These are phyloP conservation scores for Tokudaia muenninki DNA, from an alignment of 2,797 vertebrate species.

Conservation along the genomic window DNA sequence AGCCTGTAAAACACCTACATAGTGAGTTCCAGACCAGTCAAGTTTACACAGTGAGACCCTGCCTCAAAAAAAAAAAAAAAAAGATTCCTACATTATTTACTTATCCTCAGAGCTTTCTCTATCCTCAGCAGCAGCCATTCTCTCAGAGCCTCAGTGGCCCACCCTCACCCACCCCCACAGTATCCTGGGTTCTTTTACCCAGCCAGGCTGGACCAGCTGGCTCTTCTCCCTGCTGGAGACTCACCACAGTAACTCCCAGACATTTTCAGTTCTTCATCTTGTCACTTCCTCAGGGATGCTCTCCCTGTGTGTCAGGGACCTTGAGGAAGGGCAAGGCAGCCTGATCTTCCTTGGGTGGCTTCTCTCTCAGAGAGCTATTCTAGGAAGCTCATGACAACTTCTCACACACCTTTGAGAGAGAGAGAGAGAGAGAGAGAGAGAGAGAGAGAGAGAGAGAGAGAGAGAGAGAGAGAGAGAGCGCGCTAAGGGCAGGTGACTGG, in stretches of 20 bases:
- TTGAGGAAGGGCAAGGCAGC: background rate
- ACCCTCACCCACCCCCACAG: too few species aligned
- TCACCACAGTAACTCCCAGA: background rate
- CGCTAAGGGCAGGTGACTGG: constrained; percentile 34
- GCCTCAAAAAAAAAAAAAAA: background rate
- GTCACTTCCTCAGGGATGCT: background rate
- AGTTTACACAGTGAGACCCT: background rate
- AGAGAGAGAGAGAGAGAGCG: too few species aligned
- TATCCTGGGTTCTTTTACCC: background rate
- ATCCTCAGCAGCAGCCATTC: background rate
- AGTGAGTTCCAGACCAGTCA: background rate
- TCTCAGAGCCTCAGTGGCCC: background rate
- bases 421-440: too few species aligned
- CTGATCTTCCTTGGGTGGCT: background rate
- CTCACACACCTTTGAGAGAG: constrained; percentile 67
- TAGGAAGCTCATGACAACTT: background rate
- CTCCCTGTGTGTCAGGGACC: background rate
- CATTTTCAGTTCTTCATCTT: background rate
- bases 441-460: too few species aligned
- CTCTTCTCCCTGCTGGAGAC: background rate
- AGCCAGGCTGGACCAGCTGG: background rate
- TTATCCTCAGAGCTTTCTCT: background rate
- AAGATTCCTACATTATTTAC: too few species aligned
- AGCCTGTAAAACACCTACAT: background rate
- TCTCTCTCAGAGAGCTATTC: constrained; percentile 29